These are phyloP conservation scores for Gorsachius goisagi DNA, from an alignment of 2,113 vertebrate species.

Conservation along the genomic window DNA sequence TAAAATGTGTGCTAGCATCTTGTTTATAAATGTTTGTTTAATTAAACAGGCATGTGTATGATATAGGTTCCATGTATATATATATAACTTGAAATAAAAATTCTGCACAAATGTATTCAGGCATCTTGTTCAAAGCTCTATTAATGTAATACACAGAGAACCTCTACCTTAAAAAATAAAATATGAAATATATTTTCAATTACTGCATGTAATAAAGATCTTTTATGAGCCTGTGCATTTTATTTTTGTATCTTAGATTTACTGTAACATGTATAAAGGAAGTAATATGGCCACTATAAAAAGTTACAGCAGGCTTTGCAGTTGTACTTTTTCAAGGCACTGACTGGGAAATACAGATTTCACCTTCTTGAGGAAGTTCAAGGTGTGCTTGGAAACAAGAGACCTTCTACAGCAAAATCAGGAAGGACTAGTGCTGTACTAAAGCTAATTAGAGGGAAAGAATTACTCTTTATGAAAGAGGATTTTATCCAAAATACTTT, in stretches of 20 bases:
- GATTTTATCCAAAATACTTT: background rate
- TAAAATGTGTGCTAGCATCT: background rate
- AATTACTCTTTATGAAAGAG: background rate
- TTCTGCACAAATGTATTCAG: background rate
- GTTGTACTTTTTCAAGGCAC: background rate
- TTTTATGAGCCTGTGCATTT: background rate
- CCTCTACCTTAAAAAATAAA: background rate
- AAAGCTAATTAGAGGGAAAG: background rate
- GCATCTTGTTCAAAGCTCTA: background rate
- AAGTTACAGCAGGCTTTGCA: background rate
- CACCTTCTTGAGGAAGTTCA: background rate
- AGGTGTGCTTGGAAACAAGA: background rate
- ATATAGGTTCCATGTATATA: background rate
- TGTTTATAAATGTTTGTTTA: background rate
- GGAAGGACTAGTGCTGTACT: background rate
- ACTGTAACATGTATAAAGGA: background rate
- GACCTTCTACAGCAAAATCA: background rate
- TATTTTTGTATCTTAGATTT: slow-evolving; percentile 18
- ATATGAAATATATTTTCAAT: background rate
- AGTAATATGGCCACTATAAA: background rate
- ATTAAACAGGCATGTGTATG: background rate
- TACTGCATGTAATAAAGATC: background rate
- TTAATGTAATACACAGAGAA: background rate
- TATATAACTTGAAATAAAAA: background rate
- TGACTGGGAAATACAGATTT: background rate